These are phyloP conservation scores for Crax fasciolata DNA, from an alignment of 2,797 vertebrate genomes.

Conservation along the genomic window DNA sequence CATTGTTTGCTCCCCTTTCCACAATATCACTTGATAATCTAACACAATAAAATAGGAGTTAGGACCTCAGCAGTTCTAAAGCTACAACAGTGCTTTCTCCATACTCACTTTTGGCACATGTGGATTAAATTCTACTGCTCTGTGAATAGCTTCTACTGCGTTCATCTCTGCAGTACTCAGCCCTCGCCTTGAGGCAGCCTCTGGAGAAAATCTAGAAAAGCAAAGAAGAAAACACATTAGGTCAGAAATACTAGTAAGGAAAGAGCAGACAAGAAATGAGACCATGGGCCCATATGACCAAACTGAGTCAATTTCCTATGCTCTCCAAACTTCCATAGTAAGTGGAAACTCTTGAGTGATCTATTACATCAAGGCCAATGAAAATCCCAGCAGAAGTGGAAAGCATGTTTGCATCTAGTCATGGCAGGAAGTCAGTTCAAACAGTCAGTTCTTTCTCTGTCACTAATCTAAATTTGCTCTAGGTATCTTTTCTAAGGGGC, in stretches of 20 bases:
- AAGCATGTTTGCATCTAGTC: slow-evolving; percentile 73
- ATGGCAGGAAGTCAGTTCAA: slow-evolving; percentile 62
- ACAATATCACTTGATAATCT: not conserved
- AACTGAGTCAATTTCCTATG: slow-evolving; percentile 59
- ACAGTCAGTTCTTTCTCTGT: slow-evolving; percentile 74
- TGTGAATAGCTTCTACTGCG: slow-evolving; percentile 98
- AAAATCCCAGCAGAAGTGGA: slow-evolving; percentile 82
- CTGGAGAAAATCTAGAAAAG: slow-evolving; percentile 93
- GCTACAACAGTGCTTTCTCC: not conserved
- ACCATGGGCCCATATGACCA: slow-evolving; percentile 75
- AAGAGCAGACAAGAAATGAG: slow-evolving; percentile 47
- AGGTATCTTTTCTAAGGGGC: slow-evolving; percentile 68
- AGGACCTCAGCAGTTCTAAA: not conserved
- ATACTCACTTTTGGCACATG: slow-evolving; percentile 96
- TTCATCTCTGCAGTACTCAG: slow-evolving; percentile 99
- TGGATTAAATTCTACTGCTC: slow-evolving; percentile 99
- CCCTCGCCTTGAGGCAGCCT: slow-evolving; percentile 95
- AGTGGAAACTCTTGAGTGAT: slow-evolving; percentile 72
- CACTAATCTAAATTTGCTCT: slow-evolving; percentile 78
- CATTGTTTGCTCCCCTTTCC: not conserved
- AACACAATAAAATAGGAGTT: not conserved
- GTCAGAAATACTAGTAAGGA: slow-evolving; percentile 64
- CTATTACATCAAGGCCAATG: slow-evolving; percentile 70
- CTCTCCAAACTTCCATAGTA: slow-evolving; percentile 71
- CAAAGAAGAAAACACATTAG: slow-evolving; percentile 76